Base-by-base conservation (phyloP, 2,113 vertebrate genomes). In the Anhinga rufa region DNA sequence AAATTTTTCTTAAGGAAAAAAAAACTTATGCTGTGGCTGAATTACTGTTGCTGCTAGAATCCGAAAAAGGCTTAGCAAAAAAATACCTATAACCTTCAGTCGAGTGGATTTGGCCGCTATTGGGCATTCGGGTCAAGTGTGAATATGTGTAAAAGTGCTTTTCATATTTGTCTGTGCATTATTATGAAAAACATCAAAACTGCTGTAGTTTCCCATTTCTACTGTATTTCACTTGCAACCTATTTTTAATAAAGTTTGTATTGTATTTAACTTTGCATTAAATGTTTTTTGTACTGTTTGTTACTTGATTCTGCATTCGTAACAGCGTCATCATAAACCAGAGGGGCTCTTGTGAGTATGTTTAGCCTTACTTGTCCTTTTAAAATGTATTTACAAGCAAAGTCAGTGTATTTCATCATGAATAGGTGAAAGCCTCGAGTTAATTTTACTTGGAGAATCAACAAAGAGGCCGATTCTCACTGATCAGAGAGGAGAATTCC, bases 231-330 rank as follows among this genome's bases (percentile, higher is more conserved):
- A 96, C 97, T 97, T 97, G 98, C 98, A 98, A 95, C 97, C 98
- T 98, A 98, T 98, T 98, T 98, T 98, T 98, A 98, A 98, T 98
- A 98, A 98, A 98, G 97, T 98, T 98, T 98, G 97, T 98, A 98
- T 98, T 98, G 98, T 98, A 98, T 98, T 98, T 98, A 97, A 98
- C 96, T 98, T 98, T 98, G 96, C 97, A 98, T 94, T 95, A 91
- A 95, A 91, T 94, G 95, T 60, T 93, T 86, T 96, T 70, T 96
- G 80, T 95, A 38, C 57, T 92, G 68, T 82, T 85, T 80, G 14
- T 93, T 87, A 54, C 28, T 71, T 79, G 48, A 68, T 87, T 91
- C 57, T 83, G 13, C 31, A 16, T 84, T 93, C 34, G 9, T 62
- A 49, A 66, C 31, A 42, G 57, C 2, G 1, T 44, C 71, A 9